A percentile compares a stretch with the other conserved stretches of the same genome.
Evolutionary conservation across 1,140 invertebrate genomes (phyloP).

Genomic region (Leptopilina clavipes): DNA sequence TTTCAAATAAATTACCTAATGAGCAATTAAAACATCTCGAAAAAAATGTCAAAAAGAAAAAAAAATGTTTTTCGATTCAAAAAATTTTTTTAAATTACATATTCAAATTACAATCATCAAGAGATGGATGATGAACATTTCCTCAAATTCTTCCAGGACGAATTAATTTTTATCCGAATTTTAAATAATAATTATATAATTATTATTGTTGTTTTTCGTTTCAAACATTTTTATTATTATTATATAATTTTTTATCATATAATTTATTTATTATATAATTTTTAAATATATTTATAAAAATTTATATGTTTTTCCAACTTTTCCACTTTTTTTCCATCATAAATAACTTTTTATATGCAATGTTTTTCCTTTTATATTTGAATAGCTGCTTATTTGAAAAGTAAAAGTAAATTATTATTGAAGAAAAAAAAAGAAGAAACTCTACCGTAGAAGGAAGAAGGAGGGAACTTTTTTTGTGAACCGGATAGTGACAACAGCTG

Average conservation of each 20-base stretch:
- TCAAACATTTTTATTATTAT: no score
- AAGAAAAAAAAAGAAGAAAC: background rate
- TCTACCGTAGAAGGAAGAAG: conserved; percentile 2
- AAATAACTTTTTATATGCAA: background rate
- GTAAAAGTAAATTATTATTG: background rate
- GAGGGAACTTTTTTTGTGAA: background rate
- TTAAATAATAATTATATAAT: no score
- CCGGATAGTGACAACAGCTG: conserved; percentile 42
- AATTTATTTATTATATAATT: no score
- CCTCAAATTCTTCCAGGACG: no score
- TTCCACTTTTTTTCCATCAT: no score
- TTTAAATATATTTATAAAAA: no score
- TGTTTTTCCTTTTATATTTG: background rate
- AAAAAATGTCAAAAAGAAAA: background rate
- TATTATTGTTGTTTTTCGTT: no score
- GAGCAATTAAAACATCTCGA: background rate
- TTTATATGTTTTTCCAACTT: no score
- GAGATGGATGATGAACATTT: no score
- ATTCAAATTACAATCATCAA: no score
- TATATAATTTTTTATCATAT: no score
- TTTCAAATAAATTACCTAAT: background rate
- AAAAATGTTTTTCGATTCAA: background rate
- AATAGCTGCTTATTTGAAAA: conserved; percentile 12
- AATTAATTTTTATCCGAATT: no score
- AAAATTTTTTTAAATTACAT: background rate